These are phyloP conservation scores for Neoascia interrupta DNA, from an alignment of 2,888 invertebrate genomes.

Conservation along the genomic window DNA sequence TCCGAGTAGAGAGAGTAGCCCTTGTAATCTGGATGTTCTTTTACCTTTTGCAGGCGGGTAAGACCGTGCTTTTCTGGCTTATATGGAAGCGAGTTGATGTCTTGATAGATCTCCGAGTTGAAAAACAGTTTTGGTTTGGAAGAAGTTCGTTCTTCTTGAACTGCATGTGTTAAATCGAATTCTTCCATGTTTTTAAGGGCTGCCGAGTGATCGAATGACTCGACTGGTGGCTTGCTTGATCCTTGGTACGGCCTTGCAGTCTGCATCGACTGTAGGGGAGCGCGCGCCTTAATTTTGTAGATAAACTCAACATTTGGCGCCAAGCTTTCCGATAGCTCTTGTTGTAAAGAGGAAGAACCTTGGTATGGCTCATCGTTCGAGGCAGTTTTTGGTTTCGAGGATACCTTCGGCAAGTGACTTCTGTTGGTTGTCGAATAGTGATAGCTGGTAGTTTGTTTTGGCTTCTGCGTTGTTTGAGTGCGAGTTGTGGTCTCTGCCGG, in stretches of 20 bases:
- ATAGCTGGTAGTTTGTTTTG: constrained; percentile 65
- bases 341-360: constrained; percentile 35
- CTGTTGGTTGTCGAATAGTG: constrained; percentile 42
- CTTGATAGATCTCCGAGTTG: constrained; percentile 78
- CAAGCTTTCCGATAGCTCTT: constrained; percentile 73
- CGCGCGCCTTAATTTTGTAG: constrained; percentile 77
- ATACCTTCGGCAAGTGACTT: constrained; percentile 52
- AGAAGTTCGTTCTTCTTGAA: constrained; percentile 70
- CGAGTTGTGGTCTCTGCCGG: constrained; percentile 74
- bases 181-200: constrained; percentile 78
- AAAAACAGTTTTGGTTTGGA: constrained; percentile 77
- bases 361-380: constrained; percentile 25
- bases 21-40: constrained; percentile 74
- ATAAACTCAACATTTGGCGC: constrained; percentile 78
- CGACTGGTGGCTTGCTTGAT: constrained; percentile 72
- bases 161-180: constrained; percentile 77
- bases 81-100: constrained; percentile 78
- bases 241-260: constrained; percentile 75
- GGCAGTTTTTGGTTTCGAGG: constrained; percentile 20
- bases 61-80: constrained; percentile 73
- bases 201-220: constrained; percentile 78
- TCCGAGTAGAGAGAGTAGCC: constrained; percentile 77
- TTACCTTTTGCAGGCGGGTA: constrained; percentile 41
- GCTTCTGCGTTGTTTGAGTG: constrained; percentile 74
- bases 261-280: constrained; percentile 77